A percentile compares a stretch with the other conserved stretches of the same genome.
Conservation (phyloP, 2,113 vertebrate species). For the Shinisaurus crocodilurus region DNA sequence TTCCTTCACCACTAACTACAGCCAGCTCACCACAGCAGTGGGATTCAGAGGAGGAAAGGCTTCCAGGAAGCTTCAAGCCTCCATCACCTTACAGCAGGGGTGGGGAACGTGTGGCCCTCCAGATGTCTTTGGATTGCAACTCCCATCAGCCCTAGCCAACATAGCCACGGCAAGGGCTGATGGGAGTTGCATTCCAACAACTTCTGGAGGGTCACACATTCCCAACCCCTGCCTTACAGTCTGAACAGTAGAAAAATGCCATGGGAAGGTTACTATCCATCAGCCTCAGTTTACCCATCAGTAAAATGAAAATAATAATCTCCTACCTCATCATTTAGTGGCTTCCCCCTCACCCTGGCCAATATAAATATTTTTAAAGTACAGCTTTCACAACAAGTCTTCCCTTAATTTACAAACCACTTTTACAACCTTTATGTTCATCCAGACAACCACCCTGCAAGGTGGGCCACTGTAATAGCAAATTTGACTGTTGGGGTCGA, state of each 20-base stretch:
- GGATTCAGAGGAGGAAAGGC: accelerated
- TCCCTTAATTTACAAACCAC: background rate
- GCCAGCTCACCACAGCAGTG: background rate
- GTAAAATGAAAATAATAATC: background rate
- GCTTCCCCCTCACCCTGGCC: too few relatives aligned
- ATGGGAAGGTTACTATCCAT: background rate
- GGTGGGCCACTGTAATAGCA: background rate
- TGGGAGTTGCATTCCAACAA: too few relatives aligned
- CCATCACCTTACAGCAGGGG: background rate
- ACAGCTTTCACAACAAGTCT: background rate
- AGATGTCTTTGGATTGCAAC: too few relatives aligned
- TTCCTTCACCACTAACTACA: background rate
- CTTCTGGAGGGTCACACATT: too few relatives aligned
- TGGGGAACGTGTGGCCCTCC: too few relatives aligned
- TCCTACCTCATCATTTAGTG: background rate
- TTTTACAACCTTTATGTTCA: background rate
- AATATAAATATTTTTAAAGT: background rate
- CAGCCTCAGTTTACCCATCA: background rate
- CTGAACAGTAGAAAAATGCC: background rate
- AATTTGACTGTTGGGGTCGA: background rate
- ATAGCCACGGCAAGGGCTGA: too few relatives aligned
- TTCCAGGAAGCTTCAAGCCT: background rate
- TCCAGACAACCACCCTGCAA: background rate
- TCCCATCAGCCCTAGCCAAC: too few relatives aligned
- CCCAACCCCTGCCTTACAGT: background rate